Conservation (phyloP, 2,888 invertebrate genomes). For the Abscondita cerata region DNA sequence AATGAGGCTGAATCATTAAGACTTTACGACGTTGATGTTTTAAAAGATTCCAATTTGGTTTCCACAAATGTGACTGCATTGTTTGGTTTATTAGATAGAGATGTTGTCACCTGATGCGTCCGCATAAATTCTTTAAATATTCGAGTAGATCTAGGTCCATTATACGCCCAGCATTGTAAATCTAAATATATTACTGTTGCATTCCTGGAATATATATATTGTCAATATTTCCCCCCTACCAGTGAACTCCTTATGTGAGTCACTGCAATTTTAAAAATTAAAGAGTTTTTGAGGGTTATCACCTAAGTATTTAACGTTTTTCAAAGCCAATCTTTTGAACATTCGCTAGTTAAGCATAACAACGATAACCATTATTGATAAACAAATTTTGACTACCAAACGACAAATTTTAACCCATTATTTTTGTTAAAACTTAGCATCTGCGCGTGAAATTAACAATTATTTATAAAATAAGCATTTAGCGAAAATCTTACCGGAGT, state of each 20-base stretch:
- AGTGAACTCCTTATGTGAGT: conserved; percentile 42
- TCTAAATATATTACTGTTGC: conserved; percentile 23
- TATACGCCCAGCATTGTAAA: conserved; percentile 47
- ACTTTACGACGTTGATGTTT: conserved; percentile 37
- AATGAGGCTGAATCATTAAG: conserved; percentile 22
- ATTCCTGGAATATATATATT: conserved; percentile 38
- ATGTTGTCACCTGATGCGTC: conserved; percentile 30
- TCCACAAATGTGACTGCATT: conserved; percentile 18
- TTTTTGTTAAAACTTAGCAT: conserved; percentile 5
- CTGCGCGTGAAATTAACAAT: background rate
- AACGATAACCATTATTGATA: conserved; percentile 13
- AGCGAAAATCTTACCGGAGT: conserved; percentile 35
- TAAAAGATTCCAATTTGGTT: conserved; percentile 37
- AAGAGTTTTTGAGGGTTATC: background rate
- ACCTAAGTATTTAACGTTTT: no score
- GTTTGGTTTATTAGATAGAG: conserved; percentile 13
- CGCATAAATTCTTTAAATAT: no score
- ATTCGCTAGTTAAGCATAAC: no score
- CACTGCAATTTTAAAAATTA: conserved; percentile 42
- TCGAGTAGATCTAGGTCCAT: conserved; percentile 44
- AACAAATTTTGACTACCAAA: conserved; percentile 25
- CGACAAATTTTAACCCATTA: conserved; percentile 28
- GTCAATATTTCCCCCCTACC: conserved; percentile 40
- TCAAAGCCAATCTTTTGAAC: no score
- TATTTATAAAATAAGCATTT: background rate